Conservation (phyloP, 2,888 invertebrate species). For the Creontiades dilutus region DNA sequence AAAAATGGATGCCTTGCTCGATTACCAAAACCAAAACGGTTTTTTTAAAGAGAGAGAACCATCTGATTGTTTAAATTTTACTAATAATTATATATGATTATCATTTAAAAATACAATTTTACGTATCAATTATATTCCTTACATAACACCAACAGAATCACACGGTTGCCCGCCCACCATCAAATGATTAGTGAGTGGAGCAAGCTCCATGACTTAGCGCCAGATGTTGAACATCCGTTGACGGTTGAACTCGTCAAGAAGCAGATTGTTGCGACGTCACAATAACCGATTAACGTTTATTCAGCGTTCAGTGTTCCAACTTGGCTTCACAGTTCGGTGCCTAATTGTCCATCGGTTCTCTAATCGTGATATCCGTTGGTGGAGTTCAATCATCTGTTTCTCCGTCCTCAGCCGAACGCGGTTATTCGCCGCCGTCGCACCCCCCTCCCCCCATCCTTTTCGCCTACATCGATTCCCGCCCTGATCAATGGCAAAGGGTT, state of each 20-base stretch:
- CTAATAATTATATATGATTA: too few species aligned
- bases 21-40: not conserved
- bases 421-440: not conserved
- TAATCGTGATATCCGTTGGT: not conserved
- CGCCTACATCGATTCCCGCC: not conserved
- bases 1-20: not conserved
- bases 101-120: too few species aligned
- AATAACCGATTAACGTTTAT: conserved; percentile 32
- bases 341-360: conserved; percentile 1
- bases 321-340: not conserved
- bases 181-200: not conserved
- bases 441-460: not conserved
- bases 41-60: too few species aligned
- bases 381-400: not conserved
- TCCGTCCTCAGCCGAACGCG: not conserved
- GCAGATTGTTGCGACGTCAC: not conserved
- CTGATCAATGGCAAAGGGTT: not conserved
- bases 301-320: conserved; percentile 8
- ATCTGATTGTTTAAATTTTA: too few species aligned
- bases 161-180: not conserved
- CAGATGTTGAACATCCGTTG: not conserved
- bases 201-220: not conserved
- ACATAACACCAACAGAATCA: too few species aligned
- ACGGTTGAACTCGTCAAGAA: not conserved
- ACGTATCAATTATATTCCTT: too few species aligned